A percentile compares a stretch with the other conserved stretches of the same genome.
Evolutionary conservation across 1,140 invertebrate species (phyloP).

Genomic region (Harpegnathos saltator): DNA sequence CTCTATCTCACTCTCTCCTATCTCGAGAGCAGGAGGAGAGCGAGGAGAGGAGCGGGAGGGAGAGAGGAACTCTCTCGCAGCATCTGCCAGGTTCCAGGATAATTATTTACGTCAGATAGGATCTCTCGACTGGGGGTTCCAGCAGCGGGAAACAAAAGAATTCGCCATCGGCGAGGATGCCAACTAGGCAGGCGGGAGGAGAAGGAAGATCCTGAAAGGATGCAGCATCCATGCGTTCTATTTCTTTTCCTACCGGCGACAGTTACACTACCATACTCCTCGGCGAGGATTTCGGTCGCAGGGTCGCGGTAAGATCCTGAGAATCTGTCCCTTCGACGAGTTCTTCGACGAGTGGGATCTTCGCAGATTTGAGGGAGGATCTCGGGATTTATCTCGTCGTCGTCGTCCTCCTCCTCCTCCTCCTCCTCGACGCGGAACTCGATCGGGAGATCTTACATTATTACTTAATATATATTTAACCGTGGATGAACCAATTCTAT

Average conservation of each 20-base stretch:
- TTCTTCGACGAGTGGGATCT: neutral
- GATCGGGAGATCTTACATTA: neutral
- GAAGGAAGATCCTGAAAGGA: conserved; percentile 58
- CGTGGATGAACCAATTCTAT: conserved; percentile 22
- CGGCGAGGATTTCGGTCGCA: conserved; percentile 33
- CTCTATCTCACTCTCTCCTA: conserved; percentile 34
- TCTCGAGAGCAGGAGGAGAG: conserved; percentile 38
- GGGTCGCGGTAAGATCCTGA: conserved; percentile 64
- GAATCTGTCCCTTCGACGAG: conserved; percentile 48
- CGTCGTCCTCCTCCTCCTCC: conserved; percentile 8
- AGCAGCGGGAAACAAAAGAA: conserved; percentile 84
- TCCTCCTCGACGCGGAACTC: conserved; percentile 29
- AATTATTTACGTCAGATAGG: conserved; percentile 86
- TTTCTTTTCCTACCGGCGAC: conserved; percentile 65
- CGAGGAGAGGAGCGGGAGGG: neutral
- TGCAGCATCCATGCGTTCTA: conserved; percentile 40
- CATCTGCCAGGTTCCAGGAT: conserved; percentile 81
- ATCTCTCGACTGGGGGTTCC: conserved; percentile 83
- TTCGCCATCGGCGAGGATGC: conserved; percentile 68
- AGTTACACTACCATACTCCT: conserved; percentile 42
- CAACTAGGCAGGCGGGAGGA: conserved; percentile 35
- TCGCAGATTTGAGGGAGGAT: conserved; percentile 50
- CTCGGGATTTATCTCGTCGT: conserved; percentile 24
- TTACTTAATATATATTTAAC: neutral
- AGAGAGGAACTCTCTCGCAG: conserved; percentile 62